phyloP scores from a whole-genome alignment of 2,888 invertebrate genomes.

The Rhopalosiphum nymphaeae region DNA sequence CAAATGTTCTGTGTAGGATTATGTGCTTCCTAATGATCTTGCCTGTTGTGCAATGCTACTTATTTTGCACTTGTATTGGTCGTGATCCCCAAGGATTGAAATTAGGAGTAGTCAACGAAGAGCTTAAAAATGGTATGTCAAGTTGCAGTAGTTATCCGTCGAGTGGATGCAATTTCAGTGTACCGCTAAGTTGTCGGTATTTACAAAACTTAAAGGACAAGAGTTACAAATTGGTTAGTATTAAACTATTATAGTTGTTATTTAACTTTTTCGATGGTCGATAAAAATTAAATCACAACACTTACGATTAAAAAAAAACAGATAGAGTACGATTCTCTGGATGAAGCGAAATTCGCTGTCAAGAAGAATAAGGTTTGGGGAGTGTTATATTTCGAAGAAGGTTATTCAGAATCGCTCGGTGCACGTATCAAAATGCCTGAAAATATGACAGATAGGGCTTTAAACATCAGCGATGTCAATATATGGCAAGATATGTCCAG shows the following conservation, averaged over 20 bases:
- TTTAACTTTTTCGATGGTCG: background rate
- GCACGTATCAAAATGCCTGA: constrained; percentile 76
- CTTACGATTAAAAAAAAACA: constrained; percentile 68
- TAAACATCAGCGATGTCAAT: constrained; percentile 78
- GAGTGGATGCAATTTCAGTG: constrained; percentile 66
- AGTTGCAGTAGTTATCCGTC: constrained; percentile 68
- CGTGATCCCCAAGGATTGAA: constrained; percentile 83
- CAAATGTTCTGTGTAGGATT: constrained; percentile 73
- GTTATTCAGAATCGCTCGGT: constrained; percentile 82
- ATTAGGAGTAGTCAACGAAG: constrained; percentile 85
- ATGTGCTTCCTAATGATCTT: constrained; percentile 88
- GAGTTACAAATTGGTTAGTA: constrained; percentile 78
- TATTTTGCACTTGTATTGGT: constrained; percentile 91
- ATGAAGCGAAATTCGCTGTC: constrained; percentile 78
- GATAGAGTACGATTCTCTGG: constrained; percentile 74
- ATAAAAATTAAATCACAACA: background rate
- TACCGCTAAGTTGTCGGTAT: constrained; percentile 72
- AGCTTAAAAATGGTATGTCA: constrained; percentile 70
- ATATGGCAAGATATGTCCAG: constrained; percentile 89
- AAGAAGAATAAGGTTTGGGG: constrained; percentile 82
- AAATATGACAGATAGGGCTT: constrained; percentile 74
- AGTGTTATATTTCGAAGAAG: constrained; percentile 79
- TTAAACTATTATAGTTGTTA: background rate
- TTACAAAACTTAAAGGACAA: constrained; percentile 78
- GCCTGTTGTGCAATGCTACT: constrained; percentile 86